Percentiles rank a stretch among this genome's conserved stretches.
These are phyloP conservation scores for Pyxicephalus adspersus DNA, from an alignment of 2,113 vertebrate genomes.

Conservation along the genomic window DNA sequence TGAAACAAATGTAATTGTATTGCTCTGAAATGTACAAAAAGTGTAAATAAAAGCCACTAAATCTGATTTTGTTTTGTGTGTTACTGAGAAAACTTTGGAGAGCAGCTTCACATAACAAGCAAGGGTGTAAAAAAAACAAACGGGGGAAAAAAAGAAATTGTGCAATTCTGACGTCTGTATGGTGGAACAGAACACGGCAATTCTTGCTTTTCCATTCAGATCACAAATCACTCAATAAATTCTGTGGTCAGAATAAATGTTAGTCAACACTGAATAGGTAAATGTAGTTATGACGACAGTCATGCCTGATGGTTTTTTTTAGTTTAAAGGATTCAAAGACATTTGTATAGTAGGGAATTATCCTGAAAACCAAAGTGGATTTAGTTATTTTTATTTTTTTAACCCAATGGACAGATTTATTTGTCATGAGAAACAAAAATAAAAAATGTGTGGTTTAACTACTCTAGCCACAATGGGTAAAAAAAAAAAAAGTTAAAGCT, in stretches of 20 bases:
- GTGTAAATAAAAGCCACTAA: slow-evolving; percentile 86
- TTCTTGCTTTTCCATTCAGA: not conserved
- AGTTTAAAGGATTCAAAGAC: too few relatives aligned
- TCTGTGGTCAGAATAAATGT: not conserved
- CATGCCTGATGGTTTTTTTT: too few relatives aligned
- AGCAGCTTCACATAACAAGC: not conserved
- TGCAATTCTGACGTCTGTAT: not conserved
- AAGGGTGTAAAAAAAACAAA: too few relatives aligned
- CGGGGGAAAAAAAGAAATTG: too few relatives aligned
- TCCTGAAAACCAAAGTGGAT: too few relatives aligned
- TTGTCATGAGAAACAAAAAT: too few relatives aligned
- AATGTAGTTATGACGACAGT: not conserved
- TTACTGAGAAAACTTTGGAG: slow-evolving; percentile 83
- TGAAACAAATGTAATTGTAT: slow-evolving; percentile 85
- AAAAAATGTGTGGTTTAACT: too few relatives aligned
- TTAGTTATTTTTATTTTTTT: too few relatives aligned
- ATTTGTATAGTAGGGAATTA: too few relatives aligned
- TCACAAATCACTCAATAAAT: not conserved
- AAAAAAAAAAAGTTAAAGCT: too few relatives aligned
- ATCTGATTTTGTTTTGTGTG: slow-evolving; percentile 86
- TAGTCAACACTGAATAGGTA: not conserved
- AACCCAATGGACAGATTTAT: too few relatives aligned
- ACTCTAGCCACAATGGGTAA: too few relatives aligned
- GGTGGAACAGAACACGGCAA: not conserved
- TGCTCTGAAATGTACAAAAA: slow-evolving; percentile 82